Conservation (phyloP, 2,797 vertebrate genomes). For the Todus mexicanus region DNA sequence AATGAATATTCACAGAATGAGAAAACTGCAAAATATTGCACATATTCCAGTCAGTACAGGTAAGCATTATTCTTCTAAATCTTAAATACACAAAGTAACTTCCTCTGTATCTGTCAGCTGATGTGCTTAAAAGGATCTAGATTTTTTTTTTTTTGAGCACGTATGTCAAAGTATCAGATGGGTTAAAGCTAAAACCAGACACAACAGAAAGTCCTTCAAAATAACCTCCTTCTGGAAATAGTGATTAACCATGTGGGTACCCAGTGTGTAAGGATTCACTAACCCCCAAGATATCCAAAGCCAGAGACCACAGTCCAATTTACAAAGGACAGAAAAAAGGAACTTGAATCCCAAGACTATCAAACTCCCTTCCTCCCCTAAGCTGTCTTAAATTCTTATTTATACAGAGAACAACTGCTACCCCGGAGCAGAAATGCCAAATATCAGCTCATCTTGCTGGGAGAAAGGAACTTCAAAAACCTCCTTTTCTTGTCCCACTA, state of each 20-base stretch:
- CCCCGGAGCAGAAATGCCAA: background rate
- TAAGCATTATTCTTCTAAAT: constrained; percentile 20
- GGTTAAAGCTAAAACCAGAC: background rate
- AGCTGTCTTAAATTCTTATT: background rate
- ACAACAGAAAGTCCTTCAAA: background rate
- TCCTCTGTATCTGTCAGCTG: constrained; percentile 28
- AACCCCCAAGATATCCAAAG: background rate
- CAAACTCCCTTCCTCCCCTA: background rate
- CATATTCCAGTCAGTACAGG: constrained; percentile 65
- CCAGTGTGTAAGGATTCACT: constrained; percentile 42
- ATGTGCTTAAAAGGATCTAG: background rate
- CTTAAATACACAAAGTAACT: constrained; percentile 38
- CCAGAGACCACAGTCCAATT: constrained; percentile 9
- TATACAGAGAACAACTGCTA: background rate
- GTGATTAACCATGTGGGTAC: background rate
- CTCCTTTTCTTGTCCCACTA: background rate
- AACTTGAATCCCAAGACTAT: background rate
- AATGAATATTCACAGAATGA: constrained; percentile 78
- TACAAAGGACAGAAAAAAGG: background rate
- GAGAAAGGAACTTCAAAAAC: background rate
- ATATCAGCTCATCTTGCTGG: background rate
- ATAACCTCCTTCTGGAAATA: background rate
- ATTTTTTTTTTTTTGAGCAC: background rate
- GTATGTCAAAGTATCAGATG: background rate
- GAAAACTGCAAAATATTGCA: constrained; percentile 74